Conservation (phyloP, 2,113 vertebrate genomes). For the Leucosticte australis region DNA sequence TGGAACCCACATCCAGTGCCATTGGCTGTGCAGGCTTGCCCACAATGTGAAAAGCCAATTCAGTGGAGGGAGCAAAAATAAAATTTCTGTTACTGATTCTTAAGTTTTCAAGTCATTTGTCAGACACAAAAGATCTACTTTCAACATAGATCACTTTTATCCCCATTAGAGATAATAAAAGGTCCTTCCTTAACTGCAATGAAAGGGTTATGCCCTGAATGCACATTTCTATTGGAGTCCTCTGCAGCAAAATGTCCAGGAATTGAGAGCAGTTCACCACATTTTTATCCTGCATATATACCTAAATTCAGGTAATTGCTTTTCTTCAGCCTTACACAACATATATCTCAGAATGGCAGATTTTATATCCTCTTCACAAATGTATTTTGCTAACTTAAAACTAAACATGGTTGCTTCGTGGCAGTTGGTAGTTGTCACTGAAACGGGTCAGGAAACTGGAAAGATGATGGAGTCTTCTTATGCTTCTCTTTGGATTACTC, state of each 20-base stretch:
- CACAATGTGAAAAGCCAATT: not conserved
- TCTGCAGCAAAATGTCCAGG: not conserved
- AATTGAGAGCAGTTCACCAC: not conserved
- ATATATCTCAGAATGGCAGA: not conserved
- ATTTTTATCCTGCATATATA: not conserved
- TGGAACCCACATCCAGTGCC: not conserved
- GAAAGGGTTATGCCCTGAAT: not conserved
- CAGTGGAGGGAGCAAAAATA: not conserved
- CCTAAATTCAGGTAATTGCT: not conserved
- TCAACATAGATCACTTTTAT: not conserved
- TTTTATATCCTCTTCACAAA: not conserved
- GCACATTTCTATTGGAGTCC: not conserved
- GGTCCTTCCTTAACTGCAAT: not conserved
- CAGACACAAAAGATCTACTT: not conserved
- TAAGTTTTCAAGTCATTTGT: not conserved
- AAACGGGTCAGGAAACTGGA: not conserved
- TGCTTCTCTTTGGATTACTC: slow-evolving; percentile 5
- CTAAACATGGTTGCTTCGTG: not conserved
- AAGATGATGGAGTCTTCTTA: not conserved
- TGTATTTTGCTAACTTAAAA: not conserved
- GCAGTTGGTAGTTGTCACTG: not conserved
- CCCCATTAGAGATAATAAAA: not conserved
- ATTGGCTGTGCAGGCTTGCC: not conserved
- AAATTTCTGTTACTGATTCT: not conserved
- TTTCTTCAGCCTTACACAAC: not conserved